Base-by-base conservation (phyloP, 2,113 vertebrate species). In the Phalacrocorax brasilianus region DNA sequence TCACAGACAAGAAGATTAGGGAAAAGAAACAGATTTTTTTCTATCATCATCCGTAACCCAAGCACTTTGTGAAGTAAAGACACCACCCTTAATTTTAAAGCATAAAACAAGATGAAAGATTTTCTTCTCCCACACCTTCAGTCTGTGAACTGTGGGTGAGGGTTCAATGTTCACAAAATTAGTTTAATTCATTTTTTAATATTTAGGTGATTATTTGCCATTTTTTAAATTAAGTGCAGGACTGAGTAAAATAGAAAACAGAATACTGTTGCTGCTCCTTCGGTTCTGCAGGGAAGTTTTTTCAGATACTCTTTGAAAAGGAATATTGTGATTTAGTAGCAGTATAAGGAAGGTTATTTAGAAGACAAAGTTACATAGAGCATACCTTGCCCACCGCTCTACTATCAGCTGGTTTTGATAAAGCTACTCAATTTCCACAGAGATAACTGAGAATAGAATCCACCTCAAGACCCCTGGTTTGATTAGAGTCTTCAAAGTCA, bases 391-490 rank as follows among this genome's bases (percentile, higher is more conserved):
- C 59, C 56, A 77, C 56, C 1, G 0, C 42, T 91, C 72, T 74
- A 35, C 73, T 84, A 65, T 91, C 79, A 78, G 38, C 49, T 84
- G 79, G 61, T 90, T 94, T 83, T 89, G 91, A 93, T 90, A 94
- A 94, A 94, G 47, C 88, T 88, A 40, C 79, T 92, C 93, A 81
- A 18, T 96, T 96, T 93, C 68, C 53, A 86, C 56, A 68, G 65
- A 81, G 91, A 81, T 96, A 97, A 92, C 79, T 56, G 88, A 75
- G 65, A 91, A 87, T 47, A 89, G 76, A 92, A 87, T 59, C 56
- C 4, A 12, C 40, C 44, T 52, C 61, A 88, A 96, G 95, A 81
- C 49, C 35, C 53, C 30, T 84, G 52, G 28, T 52, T 81, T 81
- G 61, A 95, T 94, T 86, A 93, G 86, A 77, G 56, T 63, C 89